These are phyloP conservation scores for Choristoneura fumiferana DNA, from an alignment of 1,140 invertebrate species.

Conservation along the genomic window DNA sequence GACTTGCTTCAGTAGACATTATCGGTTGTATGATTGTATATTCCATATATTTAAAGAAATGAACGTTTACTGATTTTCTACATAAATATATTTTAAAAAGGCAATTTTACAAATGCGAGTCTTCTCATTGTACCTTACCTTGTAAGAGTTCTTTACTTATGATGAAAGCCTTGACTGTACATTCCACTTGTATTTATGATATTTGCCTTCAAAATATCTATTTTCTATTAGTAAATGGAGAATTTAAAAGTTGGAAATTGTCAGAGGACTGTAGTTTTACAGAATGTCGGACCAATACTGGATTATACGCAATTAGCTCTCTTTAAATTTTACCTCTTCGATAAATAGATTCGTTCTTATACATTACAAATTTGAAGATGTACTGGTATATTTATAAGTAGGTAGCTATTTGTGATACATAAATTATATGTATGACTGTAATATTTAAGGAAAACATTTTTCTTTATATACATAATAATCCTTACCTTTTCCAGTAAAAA, in stretches of 20 bases:
- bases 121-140: constrained; percentile 19
- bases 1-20: too few relatives aligned
- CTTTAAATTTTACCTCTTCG: constrained; percentile 31
- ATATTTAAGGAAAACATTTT: constrained; percentile 15
- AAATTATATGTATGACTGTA: constrained; percentile 22
- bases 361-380: constrained; percentile 9
- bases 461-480: constrained; percentile 17
- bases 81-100: constrained; percentile 3
- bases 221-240: constrained; percentile 40
- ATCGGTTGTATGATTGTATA: not conserved
- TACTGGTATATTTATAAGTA: constrained; percentile 27
- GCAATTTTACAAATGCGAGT: not conserved
- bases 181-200: constrained; percentile 72
- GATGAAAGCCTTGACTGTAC: constrained; percentile 69
- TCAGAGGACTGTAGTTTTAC: constrained; percentile 37
- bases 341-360: constrained; percentile 10
- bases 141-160: constrained; percentile 53
- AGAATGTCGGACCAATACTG: constrained; percentile 62
- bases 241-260: constrained; percentile 32
- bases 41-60: not conserved
- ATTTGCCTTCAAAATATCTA: constrained; percentile 62
- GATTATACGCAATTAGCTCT: constrained; percentile 53
- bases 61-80: not conserved
- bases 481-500: constrained; percentile 14
- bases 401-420: constrained; percentile 33